Conservation (phyloP, 2,797 vertebrate species). For the Lemur catta region DNA sequence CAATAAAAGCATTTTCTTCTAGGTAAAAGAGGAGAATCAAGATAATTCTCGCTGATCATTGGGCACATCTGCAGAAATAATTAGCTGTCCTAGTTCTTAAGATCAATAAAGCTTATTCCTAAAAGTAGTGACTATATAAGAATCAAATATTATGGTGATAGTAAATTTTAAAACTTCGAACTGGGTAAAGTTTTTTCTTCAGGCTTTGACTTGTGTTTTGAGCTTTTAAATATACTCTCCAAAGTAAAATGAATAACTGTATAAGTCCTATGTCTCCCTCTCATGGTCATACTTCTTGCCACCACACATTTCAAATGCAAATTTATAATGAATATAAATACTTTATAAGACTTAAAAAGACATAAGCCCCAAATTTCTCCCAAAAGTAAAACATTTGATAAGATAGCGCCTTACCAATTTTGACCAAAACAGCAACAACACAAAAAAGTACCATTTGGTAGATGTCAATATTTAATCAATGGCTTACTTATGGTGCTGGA, state of each 20-base stretch:
- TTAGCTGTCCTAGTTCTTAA: neutral
- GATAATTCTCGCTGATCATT: neutral
- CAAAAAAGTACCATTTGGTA: neutral
- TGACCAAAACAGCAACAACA: neutral
- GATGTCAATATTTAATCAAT: neutral
- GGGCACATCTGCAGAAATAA: neutral
- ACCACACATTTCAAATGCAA: neutral
- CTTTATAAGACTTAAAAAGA: neutral
- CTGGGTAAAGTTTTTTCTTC: neutral
- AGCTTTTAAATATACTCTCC: neutral
- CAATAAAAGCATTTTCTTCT: neutral
- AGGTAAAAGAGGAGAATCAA: neutral
- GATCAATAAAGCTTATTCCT: neutral
- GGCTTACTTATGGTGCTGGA: neutral
- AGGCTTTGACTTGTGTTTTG: neutral
- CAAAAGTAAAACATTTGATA: neutral
- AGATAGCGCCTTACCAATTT: neutral
- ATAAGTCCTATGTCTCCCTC: conserved; percentile 57
- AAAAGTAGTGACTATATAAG: neutral
- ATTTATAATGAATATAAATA: neutral
- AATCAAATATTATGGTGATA: neutral
- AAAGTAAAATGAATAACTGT: conserved; percentile 1
- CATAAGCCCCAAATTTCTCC: neutral
- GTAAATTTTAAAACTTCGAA: neutral
- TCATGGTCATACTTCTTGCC: conserved; percentile 42